Evolutionary conservation across 35 echinoderm and acorn worm species (phyloP).

Genomic region (Patiria miniata): DNA sequence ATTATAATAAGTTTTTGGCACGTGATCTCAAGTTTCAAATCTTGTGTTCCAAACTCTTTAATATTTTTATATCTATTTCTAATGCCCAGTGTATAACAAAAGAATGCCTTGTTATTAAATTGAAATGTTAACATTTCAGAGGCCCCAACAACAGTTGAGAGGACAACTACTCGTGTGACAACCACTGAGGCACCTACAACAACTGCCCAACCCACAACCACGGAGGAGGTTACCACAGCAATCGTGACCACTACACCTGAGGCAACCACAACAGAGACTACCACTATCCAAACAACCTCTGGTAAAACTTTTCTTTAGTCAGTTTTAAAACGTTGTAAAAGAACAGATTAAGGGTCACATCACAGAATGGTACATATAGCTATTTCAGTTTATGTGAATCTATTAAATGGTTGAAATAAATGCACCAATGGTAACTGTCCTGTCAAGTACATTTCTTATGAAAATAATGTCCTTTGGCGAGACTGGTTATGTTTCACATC

Average conservation of each 20-base stretch:
- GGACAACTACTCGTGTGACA: neutral
- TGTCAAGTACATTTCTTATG: neutral
- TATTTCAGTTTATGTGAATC: too few relatives aligned
- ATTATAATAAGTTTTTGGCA: neutral
- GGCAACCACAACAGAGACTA: neutral
- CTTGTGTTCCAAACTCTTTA: neutral
- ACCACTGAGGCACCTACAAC: neutral
- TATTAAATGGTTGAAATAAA: too few relatives aligned
- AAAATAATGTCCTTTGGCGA: neutral
- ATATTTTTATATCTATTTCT: neutral
- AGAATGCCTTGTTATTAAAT: too few relatives aligned
- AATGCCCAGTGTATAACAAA: too few relatives aligned
- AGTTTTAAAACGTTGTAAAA: too few relatives aligned
- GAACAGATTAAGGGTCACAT: neutral
- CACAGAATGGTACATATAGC: neutral
- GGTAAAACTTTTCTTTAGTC: too few relatives aligned
- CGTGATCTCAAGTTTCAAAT: neutral
- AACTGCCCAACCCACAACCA: neutral
- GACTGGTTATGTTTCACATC: neutral
- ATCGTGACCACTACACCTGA: neutral
- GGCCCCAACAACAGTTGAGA: neutral
- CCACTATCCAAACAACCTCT: neutral
- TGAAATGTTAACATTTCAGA: too few relatives aligned
- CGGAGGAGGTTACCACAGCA: neutral
- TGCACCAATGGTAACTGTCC: too few relatives aligned